phyloP scores from a whole-genome alignment of 1,140 invertebrate genomes.

The Contarinia nasturtii region DNA sequence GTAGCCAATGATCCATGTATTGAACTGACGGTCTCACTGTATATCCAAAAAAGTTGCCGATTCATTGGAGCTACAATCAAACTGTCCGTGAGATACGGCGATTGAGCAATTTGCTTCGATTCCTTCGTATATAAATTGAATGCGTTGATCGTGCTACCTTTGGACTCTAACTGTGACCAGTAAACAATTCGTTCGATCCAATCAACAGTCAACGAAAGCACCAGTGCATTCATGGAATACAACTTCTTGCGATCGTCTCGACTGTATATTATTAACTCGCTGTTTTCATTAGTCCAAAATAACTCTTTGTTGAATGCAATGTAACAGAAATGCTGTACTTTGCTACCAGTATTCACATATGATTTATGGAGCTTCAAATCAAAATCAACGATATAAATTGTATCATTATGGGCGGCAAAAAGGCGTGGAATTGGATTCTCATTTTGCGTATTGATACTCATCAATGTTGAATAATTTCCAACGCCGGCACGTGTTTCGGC shows the following conservation, averaged over 20 bases:
- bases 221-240: constrained; percentile 39
- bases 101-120: constrained; percentile 9
- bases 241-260: constrained; percentile 37
- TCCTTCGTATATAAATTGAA: constrained; percentile 31
- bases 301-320: constrained; percentile 48
- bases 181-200: constrained; percentile 72
- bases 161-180: constrained; percentile 43
- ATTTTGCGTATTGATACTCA: constrained; percentile 20
- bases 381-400: constrained; percentile 50
- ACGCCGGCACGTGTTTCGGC: constrained; percentile 57
- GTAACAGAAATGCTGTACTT: constrained; percentile 38
- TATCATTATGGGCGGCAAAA: constrained; percentile 48
- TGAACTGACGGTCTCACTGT: constrained; percentile 6
- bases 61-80: constrained; percentile 50
- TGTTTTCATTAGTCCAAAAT: constrained; percentile 68
- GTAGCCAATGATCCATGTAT: constrained; percentile 6
- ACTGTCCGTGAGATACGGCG: constrained; percentile 29
- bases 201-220: constrained; percentile 44
- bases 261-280: constrained; percentile 48
- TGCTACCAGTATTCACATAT: constrained; percentile 17
- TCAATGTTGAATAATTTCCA: constrained; percentile 35
- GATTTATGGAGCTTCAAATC: constrained; percentile 33
- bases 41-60: constrained; percentile 13
- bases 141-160: constrained; percentile 28
- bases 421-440: constrained; percentile 60